A percentile compares a stretch with the other conserved stretches of the same genome.
phyloP scores from a whole-genome alignment of 2,797 vertebrate species.

The Picus viridis region DNA sequence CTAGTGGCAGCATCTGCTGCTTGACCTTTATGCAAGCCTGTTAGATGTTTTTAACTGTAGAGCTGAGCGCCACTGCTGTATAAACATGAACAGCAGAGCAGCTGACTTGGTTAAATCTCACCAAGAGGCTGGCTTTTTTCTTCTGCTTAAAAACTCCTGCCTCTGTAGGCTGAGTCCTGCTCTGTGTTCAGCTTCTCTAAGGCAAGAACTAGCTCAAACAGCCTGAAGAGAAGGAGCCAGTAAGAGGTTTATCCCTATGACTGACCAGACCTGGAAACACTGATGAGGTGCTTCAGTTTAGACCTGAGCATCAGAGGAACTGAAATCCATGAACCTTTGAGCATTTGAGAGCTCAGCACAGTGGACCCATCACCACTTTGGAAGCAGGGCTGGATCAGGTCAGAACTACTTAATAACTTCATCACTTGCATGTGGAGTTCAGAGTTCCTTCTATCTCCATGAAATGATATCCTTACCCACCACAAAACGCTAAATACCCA shows the following conservation, averaged over 20 bases:
- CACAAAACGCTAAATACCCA: background rate
- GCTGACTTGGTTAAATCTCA: background rate
- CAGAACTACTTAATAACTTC: background rate
- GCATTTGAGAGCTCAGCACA: background rate
- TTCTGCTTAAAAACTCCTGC: background rate
- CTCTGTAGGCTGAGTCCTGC: background rate
- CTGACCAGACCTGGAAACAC: background rate
- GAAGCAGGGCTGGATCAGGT: background rate
- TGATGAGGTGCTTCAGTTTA: background rate
- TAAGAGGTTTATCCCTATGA: background rate
- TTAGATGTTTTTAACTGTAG: background rate
- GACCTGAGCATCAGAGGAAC: background rate
- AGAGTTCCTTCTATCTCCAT: background rate
- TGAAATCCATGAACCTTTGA: background rate
- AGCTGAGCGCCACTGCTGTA: background rate
- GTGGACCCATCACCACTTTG: rapidly evolving
- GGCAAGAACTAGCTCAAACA: background rate
- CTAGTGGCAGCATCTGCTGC: slow-evolving; percentile 15
- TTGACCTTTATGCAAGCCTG: background rate
- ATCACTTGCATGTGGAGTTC: background rate
- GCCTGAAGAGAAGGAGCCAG: background rate
- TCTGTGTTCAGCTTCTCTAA: background rate
- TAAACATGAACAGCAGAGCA: background rate
- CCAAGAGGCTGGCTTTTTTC: background rate
- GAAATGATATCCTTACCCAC: background rate